Evolutionary conservation across 2,113 vertebrate genomes (phyloP).

Genomic region (Perca flavescens): DNA sequence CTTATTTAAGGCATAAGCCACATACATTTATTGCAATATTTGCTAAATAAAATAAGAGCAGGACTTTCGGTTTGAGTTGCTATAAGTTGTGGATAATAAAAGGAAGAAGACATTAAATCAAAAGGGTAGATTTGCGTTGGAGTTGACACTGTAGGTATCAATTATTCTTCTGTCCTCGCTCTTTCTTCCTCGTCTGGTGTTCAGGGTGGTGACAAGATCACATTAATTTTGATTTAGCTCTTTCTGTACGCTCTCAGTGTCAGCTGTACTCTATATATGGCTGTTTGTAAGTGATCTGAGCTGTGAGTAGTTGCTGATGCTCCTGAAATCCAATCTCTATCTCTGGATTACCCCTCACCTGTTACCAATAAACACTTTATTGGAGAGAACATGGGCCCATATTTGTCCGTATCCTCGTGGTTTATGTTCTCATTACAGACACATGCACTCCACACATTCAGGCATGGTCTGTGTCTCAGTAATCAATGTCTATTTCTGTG

Average conservation of each 20-base stretch:
- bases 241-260: slow-evolving; percentile 46
- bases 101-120: slow-evolving; percentile 23
- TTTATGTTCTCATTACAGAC: slow-evolving; percentile 8
- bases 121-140: neutral
- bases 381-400: slow-evolving; percentile 30
- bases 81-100: slow-evolving; percentile 8
- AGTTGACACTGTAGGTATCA: slow-evolving; percentile 16
- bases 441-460: neutral
- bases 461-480: neutral
- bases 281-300: slow-evolving; percentile 70
- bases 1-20: neutral
- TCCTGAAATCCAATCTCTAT: slow-evolving; percentile 73
- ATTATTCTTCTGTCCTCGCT: slow-evolving; percentile 27
- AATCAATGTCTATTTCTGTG: slow-evolving; percentile 1
- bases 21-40: neutral
- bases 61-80: neutral
- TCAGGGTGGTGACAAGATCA: slow-evolving; percentile 62
- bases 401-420: slow-evolving; percentile 20
- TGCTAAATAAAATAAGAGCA: neutral
- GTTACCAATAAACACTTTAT: slow-evolving; percentile 70
- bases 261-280: slow-evolving; percentile 71
- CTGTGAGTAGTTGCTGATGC: slow-evolving; percentile 70
- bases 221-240: slow-evolving; percentile 67
- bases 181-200: slow-evolving; percentile 22
- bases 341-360: slow-evolving; percentile 70